Base-by-base conservation (phyloP, 2,113 vertebrate genomes). In the Lampris incognitus region DNA sequence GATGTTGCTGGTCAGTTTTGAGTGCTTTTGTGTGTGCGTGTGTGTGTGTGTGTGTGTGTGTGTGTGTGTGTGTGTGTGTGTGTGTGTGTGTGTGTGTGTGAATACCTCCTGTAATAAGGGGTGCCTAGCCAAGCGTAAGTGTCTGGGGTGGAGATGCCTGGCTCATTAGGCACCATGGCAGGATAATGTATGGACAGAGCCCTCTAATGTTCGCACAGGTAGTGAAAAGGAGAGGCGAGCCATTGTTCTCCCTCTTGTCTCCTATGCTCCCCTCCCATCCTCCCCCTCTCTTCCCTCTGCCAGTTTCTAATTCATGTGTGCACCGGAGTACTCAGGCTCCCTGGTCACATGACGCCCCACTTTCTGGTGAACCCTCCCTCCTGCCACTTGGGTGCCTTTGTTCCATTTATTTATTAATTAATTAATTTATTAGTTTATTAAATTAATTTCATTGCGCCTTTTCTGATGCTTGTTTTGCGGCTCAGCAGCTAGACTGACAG, bases 141-240 rank as follows among this genome's bases (percentile, higher is more conserved):
- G 88, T 92, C 89, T 89, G 24, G 81, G 84, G 87, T 87, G 87
- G 85, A 88, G 89, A 91, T 85, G 87, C 91, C 87, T 90, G 91
- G 89, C 90, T 93, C 91, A 93, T 94, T 94, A 93, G 91, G 88
- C 89, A 85, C 87, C 72, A 59, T 91, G 92, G 90, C 92, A 93
- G 92, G 89, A 91, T 92, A 92, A 93, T 90, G 79, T 92, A 92
- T 91, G 91, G 91, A 89, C 87, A 90, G 76, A 67, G 71, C 82
- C 85, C 37, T 67, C 52, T 62, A 82, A 79, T 86, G 89, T 72
- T 86, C 80, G 55, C 84, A 82, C 79, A 84, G 89, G 86, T 87
- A 84, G 70, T 86, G 76, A 73, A 79, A 66, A 67, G 67, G 83
- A 81, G 66, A 61, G 78, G 83, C 78, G 81, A 86, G 84, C 88